Base-by-base conservation (phyloP, 2,888 invertebrate genomes). In the Steinernema hermaphroditum region DNA sequence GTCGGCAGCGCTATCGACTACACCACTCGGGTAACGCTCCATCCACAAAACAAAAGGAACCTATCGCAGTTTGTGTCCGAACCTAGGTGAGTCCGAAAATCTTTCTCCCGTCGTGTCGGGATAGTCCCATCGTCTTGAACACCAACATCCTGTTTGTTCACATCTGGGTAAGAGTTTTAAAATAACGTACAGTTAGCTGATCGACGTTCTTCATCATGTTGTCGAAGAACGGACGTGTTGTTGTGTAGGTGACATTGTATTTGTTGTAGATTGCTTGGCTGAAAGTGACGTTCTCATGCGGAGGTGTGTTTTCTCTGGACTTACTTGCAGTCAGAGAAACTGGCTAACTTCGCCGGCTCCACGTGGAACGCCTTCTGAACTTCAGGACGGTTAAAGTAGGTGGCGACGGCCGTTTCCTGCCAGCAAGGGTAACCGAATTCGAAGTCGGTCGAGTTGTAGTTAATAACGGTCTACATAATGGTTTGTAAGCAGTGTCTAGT, bases 361-460 rank as follows among this genome's bases (percentile, higher is more conserved):
- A 83, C 78, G 71, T 83, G 76, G 34, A 83, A 37, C 0, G 83
- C 83, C 44, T 69, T 74, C 74, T 77, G 75, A 24, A 81, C 77
- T 12, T 79, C 78, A 16, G 34, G 29, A 34, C 72, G 68, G 44
- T 84, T 83, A 68, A 82, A 62, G 70, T 83, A 85, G n/a, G 29
- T 71, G n/a, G 62, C 49, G 14, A 82, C 77, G 24, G 83, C 83
- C 37, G 81, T 76, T 29, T 81, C 81, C 68, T 85, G 83, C 79
- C 83, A 82, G 69, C 85, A 86, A 34, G 81, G 78, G 72, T 81
- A 83, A 12, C 80, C 82, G 71, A 75, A 76, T 69, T 82, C 78
- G 50, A 78, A 79, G 75, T 83, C 83, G 14, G 81, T 83, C 1
- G 83, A 83, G 62, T 77, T 78, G 14, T 78, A 75, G 73, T 82